A percentile compares a stretch with the other conserved stretches of the same genome.
These are phyloP conservation scores for Eilema sororculum DNA, from an alignment of 2,888 invertebrate genomes.

Conservation along the genomic window DNA sequence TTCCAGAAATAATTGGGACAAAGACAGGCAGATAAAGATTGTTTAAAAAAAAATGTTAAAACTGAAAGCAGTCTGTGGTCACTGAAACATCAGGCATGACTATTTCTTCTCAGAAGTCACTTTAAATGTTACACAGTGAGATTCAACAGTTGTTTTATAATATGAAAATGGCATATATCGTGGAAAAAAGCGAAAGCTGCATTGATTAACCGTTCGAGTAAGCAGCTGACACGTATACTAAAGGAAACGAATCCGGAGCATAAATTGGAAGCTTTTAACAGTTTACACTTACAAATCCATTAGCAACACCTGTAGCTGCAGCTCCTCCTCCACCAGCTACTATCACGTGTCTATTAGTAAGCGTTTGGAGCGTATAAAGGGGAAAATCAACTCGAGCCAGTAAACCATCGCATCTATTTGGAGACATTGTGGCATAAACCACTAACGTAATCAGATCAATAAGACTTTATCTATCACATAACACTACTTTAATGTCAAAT, in stretches of 20 bases:
- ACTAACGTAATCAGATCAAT: constrained; percentile 62
- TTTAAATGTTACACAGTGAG: constrained; percentile 9
- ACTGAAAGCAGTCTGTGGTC: constrained; percentile 3
- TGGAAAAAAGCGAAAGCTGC: constrained; percentile 26
- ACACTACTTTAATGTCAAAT: constrained; percentile 61
- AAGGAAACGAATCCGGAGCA: constrained; percentile 24
- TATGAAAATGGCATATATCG: constrained; percentile 26
- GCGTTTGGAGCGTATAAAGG: constrained; percentile 95
- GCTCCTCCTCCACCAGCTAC: constrained; percentile 99
- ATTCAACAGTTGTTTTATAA: constrained; percentile 22
- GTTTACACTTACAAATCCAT: constrained; percentile 95
- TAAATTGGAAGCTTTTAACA: constrained; percentile 30
- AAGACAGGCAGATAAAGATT: no score
- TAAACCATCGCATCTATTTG: constrained; percentile 89
- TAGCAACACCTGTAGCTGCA: constrained; percentile 98
- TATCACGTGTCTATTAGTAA: constrained; percentile 96
- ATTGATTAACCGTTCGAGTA: constrained; percentile 43
- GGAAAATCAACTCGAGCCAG: constrained; percentile 97
- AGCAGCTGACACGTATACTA: constrained; percentile 69
- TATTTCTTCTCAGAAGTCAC: not conserved
- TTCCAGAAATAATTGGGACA: no score
- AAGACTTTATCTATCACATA: constrained; percentile 50
- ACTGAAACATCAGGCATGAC: constrained; percentile 1
- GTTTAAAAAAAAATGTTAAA: not conserved
- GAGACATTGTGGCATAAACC: constrained; percentile 77